These are phyloP conservation scores for Scrobipalpa atriplicella DNA, from an alignment of 2,888 invertebrate genomes.

Conservation along the genomic window DNA sequence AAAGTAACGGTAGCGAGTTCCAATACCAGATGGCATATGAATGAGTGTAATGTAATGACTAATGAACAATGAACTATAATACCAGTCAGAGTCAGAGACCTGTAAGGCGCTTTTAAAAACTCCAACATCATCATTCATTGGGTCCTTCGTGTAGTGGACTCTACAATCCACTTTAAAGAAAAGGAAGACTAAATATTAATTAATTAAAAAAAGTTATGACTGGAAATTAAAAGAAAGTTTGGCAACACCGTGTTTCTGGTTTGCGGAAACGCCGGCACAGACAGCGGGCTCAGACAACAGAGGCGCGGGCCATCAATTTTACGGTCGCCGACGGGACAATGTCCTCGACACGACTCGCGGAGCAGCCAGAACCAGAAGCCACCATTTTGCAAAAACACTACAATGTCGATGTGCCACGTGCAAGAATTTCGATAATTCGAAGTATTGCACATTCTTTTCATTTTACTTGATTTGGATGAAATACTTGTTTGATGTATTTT, in stretches of 20 bases:
- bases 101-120: too few relatives aligned
- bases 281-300: slow-evolving; percentile 56
- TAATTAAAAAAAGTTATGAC: too few relatives aligned
- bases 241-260: slow-evolving; percentile 36
- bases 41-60: too few relatives aligned
- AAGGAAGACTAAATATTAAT: too few relatives aligned
- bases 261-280: slow-evolving; percentile 63
- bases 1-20: slow-evolving; percentile 54
- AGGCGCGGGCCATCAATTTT: slow-evolving; percentile 57
- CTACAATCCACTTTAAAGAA: too few relatives aligned
- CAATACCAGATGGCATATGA: too few relatives aligned
- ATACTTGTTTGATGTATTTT: too few relatives aligned
- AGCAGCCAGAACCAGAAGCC: slow-evolving; percentile 11
- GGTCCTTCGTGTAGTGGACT: too few relatives aligned
- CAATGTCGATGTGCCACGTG: not conserved
- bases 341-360: slow-evolving; percentile 43
- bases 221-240: not conserved
- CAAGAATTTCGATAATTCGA: not conserved
- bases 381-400: not conserved
- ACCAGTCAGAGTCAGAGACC: too few relatives aligned
- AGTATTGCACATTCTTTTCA: not conserved
- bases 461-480: not conserved
- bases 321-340: slow-evolving; percentile 70
- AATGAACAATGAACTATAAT: too few relatives aligned
- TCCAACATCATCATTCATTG: too few relatives aligned